Evolutionary conservation across 1,140 invertebrate genomes (phyloP), one percentile per base, ranked within the genome.

Genomic region (Drosophila virilis): DNA sequence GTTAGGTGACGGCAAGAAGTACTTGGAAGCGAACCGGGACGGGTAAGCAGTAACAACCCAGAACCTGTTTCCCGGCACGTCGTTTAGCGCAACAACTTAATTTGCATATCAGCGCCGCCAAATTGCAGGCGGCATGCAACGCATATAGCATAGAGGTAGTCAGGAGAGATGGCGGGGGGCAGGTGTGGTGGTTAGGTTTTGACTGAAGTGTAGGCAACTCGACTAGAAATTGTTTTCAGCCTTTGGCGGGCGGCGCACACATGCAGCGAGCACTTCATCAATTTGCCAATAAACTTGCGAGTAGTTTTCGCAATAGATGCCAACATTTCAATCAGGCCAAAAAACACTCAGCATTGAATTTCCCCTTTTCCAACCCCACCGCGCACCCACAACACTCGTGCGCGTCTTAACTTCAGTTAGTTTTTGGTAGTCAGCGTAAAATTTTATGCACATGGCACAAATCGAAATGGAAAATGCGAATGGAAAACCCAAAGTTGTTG

Each of bases 41-140:
- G 22, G 22, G 22, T 28, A 28, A 28, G 22, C 22, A 28, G 22
- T 28, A 52, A 51, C 58, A 62, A 52, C 52, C 58, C 67, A 62
- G 73, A 58, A 74, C 84, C 80, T 74, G 84, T 86, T 89, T 83
- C 79, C 83, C 77, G 83, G 84, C 83, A 88, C 84, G 84, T 88
- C 84, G 84, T 88, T 88, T 88, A 88, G 84, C 82, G 84, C 84
- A 88, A 88, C 84, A 88, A 88, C 83, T 88, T 88, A 88, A 88
- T 88, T 88, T 88, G 85, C 83, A 88, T 88, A 88, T 88, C 83
- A 88, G 83, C 83, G 79, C 79, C 62, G 74, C 83, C 84, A 88
- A 88, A 88, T 88, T 88, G 83, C 84, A 88, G 59, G 84, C 83
- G 80, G 84, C 83, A 88, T 88, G 83, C 83, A 88, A 88, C 68